These are phyloP conservation scores for Amphiprion ocellaris DNA, from an alignment of 2,113 vertebrate species.

Conservation along the genomic window DNA sequence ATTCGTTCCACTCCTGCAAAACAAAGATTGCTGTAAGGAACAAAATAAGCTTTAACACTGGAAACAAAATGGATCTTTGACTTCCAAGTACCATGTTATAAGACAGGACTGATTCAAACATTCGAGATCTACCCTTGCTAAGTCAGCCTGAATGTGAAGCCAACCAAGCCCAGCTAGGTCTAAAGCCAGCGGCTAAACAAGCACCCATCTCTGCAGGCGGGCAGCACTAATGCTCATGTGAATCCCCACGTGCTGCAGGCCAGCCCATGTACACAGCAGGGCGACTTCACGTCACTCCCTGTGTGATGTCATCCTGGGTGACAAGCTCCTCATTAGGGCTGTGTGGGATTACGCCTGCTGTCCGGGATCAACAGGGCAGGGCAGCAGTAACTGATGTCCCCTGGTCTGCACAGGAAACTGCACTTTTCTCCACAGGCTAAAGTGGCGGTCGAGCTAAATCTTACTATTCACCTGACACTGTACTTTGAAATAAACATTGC, in stretches of 20 bases:
- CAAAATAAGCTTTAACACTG: not conserved
- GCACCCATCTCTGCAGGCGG: slow-evolving; percentile 49
- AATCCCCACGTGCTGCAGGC: slow-evolving; percentile 74
- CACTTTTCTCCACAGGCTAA: not conserved
- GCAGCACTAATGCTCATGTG: slow-evolving; percentile 71
- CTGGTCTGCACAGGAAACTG: slow-evolving; percentile 32
- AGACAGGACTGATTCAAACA: not conserved
- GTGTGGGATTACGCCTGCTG: slow-evolving; percentile 72
- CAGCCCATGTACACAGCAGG: slow-evolving; percentile 48
- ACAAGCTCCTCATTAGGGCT: slow-evolving; percentile 63
- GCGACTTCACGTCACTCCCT: slow-evolving; percentile 65
- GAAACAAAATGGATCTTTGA: slow-evolving; percentile 12
- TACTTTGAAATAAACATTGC: not conserved
- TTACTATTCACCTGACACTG: not conserved
- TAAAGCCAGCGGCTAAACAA: slow-evolving; percentile 52
- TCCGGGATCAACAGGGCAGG: slow-evolving; percentile 49
- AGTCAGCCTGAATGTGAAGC: slow-evolving; percentile 57
- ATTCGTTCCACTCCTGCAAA: not conserved
- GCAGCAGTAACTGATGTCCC: slow-evolving; percentile 34
- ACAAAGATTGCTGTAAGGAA: not conserved
- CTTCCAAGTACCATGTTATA: not conserved
- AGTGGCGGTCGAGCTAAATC: not conserved
- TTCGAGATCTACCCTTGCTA: slow-evolving; percentile 6
- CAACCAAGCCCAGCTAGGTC: slow-evolving; percentile 43
- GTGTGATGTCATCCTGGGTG: slow-evolving; percentile 75